These are phyloP conservation scores for Ericerus pela DNA, from an alignment of 1,140 invertebrate species.

Conservation along the genomic window DNA sequence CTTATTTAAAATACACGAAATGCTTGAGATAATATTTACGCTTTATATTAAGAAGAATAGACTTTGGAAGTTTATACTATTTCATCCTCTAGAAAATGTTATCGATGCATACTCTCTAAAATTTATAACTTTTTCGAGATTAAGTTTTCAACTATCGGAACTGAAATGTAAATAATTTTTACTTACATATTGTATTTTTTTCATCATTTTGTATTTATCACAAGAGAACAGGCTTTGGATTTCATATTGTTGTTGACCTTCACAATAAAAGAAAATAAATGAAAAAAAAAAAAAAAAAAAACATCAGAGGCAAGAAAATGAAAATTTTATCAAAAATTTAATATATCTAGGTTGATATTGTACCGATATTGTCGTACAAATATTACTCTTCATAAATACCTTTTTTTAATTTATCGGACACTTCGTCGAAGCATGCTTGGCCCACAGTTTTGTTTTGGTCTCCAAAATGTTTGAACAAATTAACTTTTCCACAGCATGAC, in stretches of 20 bases:
- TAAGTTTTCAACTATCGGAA: too few relatives aligned
- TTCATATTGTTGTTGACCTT: neutral
- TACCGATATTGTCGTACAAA: too few relatives aligned
- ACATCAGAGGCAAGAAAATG: neutral
- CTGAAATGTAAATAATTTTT: too few relatives aligned
- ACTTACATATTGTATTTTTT: slow-evolving; percentile 8
- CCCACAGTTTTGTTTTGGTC: slow-evolving; percentile 17
- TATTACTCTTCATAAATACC: neutral
- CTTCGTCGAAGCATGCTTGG: slow-evolving; percentile 16
- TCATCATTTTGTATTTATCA: slow-evolving; percentile 5
- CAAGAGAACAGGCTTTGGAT: neutral
- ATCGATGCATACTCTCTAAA: too few relatives aligned
- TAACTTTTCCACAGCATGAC: slow-evolving; percentile 18
- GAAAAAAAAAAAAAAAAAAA: neutral
- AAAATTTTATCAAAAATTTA: too few relatives aligned
- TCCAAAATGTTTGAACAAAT: slow-evolving; percentile 16
- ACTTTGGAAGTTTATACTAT: too few relatives aligned
- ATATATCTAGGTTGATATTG: too few relatives aligned
- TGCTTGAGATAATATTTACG: too few relatives aligned
- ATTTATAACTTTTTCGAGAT: too few relatives aligned
- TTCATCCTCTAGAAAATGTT: too few relatives aligned
- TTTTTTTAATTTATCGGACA: slow-evolving; percentile 15
- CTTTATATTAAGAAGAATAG: too few relatives aligned
- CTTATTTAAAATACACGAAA: too few relatives aligned
- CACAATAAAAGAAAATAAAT: neutral